Evolutionary conservation across 2,797 vertebrate species (phyloP).

Genomic region (Oryzias sinensis): DNA sequence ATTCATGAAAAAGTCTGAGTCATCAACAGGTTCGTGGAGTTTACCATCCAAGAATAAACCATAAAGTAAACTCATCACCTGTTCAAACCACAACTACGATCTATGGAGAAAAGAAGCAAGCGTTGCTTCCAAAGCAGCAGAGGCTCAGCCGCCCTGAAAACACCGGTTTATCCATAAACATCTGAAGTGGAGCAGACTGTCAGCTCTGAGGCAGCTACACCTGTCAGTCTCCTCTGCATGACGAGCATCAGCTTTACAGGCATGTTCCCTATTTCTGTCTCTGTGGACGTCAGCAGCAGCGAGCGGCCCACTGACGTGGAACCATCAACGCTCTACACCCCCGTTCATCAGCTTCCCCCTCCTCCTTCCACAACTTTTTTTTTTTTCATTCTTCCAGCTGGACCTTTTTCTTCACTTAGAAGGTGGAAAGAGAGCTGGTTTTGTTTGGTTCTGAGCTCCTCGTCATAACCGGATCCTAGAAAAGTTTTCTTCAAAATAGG

Average conservation of each 20-base stretch:
- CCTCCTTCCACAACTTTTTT: neutral
- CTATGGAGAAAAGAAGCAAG: too few relatives aligned
- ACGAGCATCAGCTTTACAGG: constrained; percentile 58
- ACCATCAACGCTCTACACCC: constrained; percentile 46
- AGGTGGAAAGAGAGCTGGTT: neutral
- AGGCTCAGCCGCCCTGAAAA: constrained; percentile 9
- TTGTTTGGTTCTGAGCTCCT: too few relatives aligned
- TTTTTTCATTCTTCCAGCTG: constrained; percentile 2
- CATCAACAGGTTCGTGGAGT: too few relatives aligned
- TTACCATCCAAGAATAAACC: too few relatives aligned
- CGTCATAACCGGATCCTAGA: too few relatives aligned
- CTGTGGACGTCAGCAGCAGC: constrained; percentile 60
- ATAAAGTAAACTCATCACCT: too few relatives aligned
- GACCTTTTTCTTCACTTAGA: constrained; percentile 15
- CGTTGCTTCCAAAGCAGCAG: neutral
- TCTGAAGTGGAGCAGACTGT: constrained; percentile 22
- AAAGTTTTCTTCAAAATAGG: too few relatives aligned
- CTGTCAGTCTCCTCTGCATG: constrained; percentile 57
- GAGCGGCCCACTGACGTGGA: constrained; percentile 61
- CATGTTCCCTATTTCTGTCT: constrained; percentile 64
- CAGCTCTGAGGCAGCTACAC: constrained; percentile 39
- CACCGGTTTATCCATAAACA: constrained; percentile 31
- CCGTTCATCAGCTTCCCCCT: constrained; percentile 7
- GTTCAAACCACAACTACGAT: too few relatives aligned
- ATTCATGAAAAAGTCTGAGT: too few relatives aligned